Evolutionary conservation across 2,797 vertebrate species (phyloP).

Genomic region (Delichon dasypus): DNA sequence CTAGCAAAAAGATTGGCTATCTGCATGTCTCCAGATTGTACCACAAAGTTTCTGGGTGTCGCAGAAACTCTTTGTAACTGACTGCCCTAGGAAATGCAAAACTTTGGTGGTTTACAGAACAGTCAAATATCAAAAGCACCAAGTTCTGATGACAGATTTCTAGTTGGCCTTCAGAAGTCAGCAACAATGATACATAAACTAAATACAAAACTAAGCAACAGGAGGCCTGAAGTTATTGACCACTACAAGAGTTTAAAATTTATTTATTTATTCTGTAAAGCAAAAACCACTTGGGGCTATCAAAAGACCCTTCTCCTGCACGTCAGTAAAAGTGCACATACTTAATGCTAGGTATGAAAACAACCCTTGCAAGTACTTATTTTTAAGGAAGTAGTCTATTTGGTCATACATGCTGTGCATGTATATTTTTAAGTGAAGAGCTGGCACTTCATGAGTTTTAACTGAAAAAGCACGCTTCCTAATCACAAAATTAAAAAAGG

Average conservation of each 20-base stretch:
- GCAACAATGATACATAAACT: background rate
- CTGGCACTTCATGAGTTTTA: slow-evolving; percentile 4
- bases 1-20: background rate
- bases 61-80: background rate
- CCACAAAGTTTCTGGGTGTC: background rate
- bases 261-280: background rate
- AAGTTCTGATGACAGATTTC: background rate
- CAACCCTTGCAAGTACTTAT: background rate
- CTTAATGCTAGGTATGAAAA: background rate
- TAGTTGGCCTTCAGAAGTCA: background rate
- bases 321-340: background rate
- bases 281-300: background rate
- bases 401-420: slow-evolving; percentile 41
- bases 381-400: background rate
- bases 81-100: background rate
- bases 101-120: slow-evolving; percentile 26
- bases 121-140: slow-evolving; percentile 30
- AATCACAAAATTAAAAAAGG: slow-evolving; percentile 29
- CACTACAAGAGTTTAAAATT: background rate
- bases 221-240: slow-evolving; percentile 10
- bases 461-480: slow-evolving; percentile 6
- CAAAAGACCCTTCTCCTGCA: background rate
- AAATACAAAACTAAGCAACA: slow-evolving; percentile 13
- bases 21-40: background rate
- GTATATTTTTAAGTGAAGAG: slow-evolving; percentile 8